Percentiles rank a stretch among this genome's conserved stretches.
Conservation (phyloP, 2,797 vertebrate species). For the Thunnus albacares region DNA sequence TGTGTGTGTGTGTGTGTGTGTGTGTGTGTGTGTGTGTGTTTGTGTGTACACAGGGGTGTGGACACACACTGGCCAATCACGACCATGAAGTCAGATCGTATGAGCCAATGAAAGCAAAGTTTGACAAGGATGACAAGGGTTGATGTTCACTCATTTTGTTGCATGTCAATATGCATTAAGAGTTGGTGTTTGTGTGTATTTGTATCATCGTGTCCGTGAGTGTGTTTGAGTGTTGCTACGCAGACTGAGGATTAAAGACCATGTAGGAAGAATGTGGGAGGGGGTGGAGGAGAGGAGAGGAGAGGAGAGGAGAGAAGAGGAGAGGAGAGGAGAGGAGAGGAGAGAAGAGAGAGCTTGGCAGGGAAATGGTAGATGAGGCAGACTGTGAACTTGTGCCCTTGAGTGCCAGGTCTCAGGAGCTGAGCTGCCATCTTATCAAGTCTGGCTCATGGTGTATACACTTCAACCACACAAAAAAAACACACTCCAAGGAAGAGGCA, state of each 20-base stretch:
- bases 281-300: slow-evolving; percentile 15
- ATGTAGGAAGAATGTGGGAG: slow-evolving; percentile 31
- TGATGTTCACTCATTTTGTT: slow-evolving; percentile 58
- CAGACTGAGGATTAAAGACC: slow-evolving; percentile 54
- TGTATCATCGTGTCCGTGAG: slow-evolving; percentile 8
- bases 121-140: slow-evolving; percentile 56
- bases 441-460: slow-evolving; percentile 22
- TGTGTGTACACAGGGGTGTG: slow-evolving; percentile 68
- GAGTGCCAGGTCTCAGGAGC: slow-evolving; percentile 49
- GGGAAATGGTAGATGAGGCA: slow-evolving; percentile 28
- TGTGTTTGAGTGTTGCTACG: slow-evolving; percentile 44
- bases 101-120: slow-evolving; percentile 65
- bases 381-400: slow-evolving; percentile 49
- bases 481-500: slow-evolving; percentile 15
- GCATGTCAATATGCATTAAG: slow-evolving; percentile 51
- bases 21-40: slow-evolving; percentile 33
- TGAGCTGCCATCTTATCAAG: slow-evolving; percentile 40
- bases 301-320: not conserved
- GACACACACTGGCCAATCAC: slow-evolving; percentile 67
- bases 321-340: slow-evolving; percentile 6
- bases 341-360: slow-evolving; percentile 25
- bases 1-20: slow-evolving; percentile 39
- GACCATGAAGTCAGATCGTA: slow-evolving; percentile 48
- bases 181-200: slow-evolving; percentile 19
- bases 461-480: slow-evolving; percentile 34